Conservation (phyloP, 2,888 invertebrate species). For the Balanococcus diminutus region DNA sequence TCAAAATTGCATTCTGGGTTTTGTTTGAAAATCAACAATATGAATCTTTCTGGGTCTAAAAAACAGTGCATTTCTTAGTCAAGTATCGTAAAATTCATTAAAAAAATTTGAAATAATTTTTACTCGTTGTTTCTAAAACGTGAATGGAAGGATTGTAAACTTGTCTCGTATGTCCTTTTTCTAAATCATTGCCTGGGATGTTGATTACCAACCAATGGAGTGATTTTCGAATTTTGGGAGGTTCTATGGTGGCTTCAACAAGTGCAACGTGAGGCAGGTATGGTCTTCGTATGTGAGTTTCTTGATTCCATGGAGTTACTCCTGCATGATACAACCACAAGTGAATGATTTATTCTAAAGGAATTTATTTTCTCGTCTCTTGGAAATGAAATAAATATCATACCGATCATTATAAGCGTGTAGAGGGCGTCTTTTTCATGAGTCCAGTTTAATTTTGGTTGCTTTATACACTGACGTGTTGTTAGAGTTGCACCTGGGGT, state of each 20-base stretch:
- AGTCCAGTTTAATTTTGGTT: background rate
- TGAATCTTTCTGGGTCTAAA: background rate
- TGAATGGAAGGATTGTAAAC: background rate
- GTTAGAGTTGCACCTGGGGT: background rate
- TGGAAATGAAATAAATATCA: too few species aligned
- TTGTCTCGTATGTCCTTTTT: background rate
- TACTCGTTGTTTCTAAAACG: background rate
- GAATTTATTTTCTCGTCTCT: too few species aligned
- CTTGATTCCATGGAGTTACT: background rate
- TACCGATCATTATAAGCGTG: background rate
- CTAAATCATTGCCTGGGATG: background rate
- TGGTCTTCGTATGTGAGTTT: background rate
- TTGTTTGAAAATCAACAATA: background rate
- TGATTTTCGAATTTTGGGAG: slow-evolving; percentile 4
- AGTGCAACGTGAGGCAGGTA: background rate
- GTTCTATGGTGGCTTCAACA: background rate
- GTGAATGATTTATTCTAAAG: too few species aligned
- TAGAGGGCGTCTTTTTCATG: background rate
- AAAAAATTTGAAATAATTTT: background rate
- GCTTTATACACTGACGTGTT: background rate
- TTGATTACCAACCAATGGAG: background rate
- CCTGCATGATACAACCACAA: too few species aligned
- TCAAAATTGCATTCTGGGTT: background rate
- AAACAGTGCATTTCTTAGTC: background rate
- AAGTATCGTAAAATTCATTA: background rate